These are phyloP conservation scores for Fabriciana adippe DNA, from an alignment of 2,888 invertebrate genomes.

Conservation along the genomic window DNA sequence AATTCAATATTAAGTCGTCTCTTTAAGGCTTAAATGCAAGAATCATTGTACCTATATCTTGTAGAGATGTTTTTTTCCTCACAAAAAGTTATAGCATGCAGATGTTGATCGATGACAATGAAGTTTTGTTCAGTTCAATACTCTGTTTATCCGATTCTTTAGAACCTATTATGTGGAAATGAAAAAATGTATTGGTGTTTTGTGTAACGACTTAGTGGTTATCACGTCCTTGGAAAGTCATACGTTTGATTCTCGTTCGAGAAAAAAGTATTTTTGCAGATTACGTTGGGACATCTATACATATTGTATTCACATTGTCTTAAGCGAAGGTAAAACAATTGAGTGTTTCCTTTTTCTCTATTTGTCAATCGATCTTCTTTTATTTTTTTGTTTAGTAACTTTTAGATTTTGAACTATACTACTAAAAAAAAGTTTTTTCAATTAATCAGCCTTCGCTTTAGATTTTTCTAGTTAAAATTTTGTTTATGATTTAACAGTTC, in stretches of 20 bases:
- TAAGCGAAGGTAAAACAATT: too few relatives aligned
- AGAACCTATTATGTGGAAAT: conserved; percentile 18
- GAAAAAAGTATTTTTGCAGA: not conserved
- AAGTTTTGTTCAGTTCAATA: conserved; percentile 43
- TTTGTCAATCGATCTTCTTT: too few relatives aligned
- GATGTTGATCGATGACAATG: conserved; percentile 58
- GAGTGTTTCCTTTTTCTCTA: too few relatives aligned
- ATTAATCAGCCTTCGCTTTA: too few relatives aligned
- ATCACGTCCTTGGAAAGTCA: not conserved
- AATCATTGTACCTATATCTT: conserved; percentile 49
- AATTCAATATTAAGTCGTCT: conserved; percentile 27
- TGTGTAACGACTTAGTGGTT: conserved; percentile 5
- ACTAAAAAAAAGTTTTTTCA: too few relatives aligned
- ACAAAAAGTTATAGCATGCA: conserved; percentile 49
- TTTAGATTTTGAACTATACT: too few relatives aligned
- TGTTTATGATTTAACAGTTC: too few relatives aligned
- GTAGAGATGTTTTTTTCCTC: conserved; percentile 48
- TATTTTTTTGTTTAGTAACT: too few relatives aligned
- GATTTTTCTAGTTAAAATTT: too few relatives aligned
- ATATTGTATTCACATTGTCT: too few relatives aligned
- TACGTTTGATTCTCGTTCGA: not conserved
- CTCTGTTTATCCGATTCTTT: conserved; percentile 27
- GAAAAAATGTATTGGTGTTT: conserved; percentile 16
- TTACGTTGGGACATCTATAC: too few relatives aligned
- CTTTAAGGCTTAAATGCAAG: conserved; percentile 52